Evolutionary conservation across 2,888 invertebrate species (phyloP), one percentile per base, ranked within the genome.

Genomic region (Torymus auratus): DNA sequence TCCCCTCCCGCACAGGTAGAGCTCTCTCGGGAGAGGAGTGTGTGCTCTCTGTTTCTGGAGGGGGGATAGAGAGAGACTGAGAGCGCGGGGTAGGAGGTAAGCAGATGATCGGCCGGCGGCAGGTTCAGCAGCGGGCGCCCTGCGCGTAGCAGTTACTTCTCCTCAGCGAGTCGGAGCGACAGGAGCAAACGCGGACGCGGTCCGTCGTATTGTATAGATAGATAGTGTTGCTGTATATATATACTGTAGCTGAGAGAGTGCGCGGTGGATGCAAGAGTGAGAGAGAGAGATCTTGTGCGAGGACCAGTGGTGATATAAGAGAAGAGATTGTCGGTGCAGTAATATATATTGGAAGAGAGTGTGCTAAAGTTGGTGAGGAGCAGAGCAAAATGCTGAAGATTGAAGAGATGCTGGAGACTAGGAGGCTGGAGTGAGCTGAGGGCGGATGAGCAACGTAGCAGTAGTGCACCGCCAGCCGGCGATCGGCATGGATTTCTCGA

Each of bases 401-500:
- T 20, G 55, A n/a, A n/a, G n/a, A 56, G 55, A 56, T 14, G 14
- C 55, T n/a, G 55, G 4, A 7, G 41, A 56, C 14, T n/a, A 5
- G 55, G 55, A 56, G n/a, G 55, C n/a, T n/a, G 4, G 13, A 5
- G 55, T 56, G 55, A 56, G n/a, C 14, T 28, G n/a, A 13, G n/a
- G n/a, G 53, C 71, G 74, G 41, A 65, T 60, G 78, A 71, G 61
- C 50, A 67, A 74, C 20, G 11, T 67, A 41, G 68, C 61, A 4
- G 10, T 69, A n/a, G 52, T 50, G 41, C 41, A 41, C 5, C n/a
- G 17, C 15, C 60, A 14, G 61, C 64, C 75, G 53, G 52, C 28
- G 50, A 58, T 41, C 62, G 82, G 78, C 75, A 82, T 82, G 82
- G 82, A 82, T 52, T 82, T 75, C 68, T 81, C 78, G 17, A 52